phyloP scores from a whole-genome alignment of 2,797 vertebrate species.

The Anableps anableps region DNA sequence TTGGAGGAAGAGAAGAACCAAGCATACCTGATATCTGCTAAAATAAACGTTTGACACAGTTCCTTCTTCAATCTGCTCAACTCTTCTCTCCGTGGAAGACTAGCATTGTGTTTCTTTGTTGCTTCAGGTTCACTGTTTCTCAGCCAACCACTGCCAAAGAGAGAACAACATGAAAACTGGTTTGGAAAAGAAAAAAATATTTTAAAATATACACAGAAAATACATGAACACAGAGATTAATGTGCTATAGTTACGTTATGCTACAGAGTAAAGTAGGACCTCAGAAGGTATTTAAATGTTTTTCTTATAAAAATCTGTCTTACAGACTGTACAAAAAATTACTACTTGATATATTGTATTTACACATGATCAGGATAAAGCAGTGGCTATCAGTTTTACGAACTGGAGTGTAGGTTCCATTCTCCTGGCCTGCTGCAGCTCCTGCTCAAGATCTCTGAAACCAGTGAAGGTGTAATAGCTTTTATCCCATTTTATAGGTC shows the following conservation, averaged over 20 bases:
- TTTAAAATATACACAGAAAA: not conserved
- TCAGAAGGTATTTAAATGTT: not conserved
- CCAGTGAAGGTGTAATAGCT: slow-evolving; percentile 95
- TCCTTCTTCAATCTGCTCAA: slow-evolving; percentile 87
- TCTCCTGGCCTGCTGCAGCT: slow-evolving; percentile 87
- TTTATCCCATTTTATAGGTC: slow-evolving; percentile 95
- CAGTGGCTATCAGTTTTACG: not conserved
- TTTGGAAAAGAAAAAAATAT: not conserved
- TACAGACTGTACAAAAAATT: not conserved
- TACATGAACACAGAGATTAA: not conserved
- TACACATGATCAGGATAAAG: not conserved
- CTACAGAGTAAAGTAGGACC: not conserved
- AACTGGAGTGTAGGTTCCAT: slow-evolving; percentile 89
- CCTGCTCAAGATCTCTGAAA: slow-evolving; percentile 92
- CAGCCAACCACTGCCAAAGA: slow-evolving; percentile 87
- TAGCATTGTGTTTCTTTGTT: slow-evolving; percentile 84
- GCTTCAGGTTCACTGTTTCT: slow-evolving; percentile 86
- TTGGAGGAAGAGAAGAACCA: not conserved
- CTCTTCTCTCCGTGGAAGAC: slow-evolving; percentile 89
- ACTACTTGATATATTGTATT: not conserved
- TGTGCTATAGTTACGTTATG: not conserved
- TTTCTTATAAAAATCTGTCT: not conserved
- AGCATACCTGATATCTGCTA: slow-evolving; percentile 90
- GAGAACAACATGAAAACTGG: not conserved
- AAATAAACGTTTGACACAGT: slow-evolving; percentile 83